Conservation (phyloP, 2,797 vertebrate species). For the Phalloptychus januarius region DNA sequence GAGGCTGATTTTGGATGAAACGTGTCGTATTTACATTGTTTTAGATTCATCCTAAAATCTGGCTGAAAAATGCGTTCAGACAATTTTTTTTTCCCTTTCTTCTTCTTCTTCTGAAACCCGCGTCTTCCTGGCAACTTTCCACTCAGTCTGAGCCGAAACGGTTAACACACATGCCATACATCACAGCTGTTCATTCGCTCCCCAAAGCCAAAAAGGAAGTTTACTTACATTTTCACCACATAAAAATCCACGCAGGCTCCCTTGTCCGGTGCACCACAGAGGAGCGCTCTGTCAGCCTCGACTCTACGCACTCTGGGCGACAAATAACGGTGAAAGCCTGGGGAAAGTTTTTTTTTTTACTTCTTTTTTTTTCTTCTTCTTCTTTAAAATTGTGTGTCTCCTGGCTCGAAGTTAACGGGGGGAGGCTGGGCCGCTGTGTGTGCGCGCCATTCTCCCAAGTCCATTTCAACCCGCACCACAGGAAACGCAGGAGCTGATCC, state of each 20-base stretch:
- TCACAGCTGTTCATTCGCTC: conserved; percentile 45
- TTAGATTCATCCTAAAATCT: not conserved
- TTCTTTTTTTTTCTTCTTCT: conserved; percentile 35
- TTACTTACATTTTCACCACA: conserved; percentile 79
- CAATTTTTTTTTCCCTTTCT: not conserved
- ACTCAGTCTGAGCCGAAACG: conserved; percentile 26
- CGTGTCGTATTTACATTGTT: not conserved
- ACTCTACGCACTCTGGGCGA: conserved; percentile 51
- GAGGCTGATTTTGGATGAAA: not conserved
- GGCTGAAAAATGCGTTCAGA: not conserved
- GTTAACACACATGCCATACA: conserved; percentile 13
- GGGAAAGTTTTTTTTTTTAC: conserved; percentile 53
- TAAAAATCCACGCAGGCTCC: conserved; percentile 46
- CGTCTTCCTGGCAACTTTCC: conserved; percentile 37
- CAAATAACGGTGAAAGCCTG: conserved; percentile 49
- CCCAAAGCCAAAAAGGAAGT: conserved; percentile 60
- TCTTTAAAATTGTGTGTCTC: conserved; percentile 63
- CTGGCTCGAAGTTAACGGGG: conserved; percentile 64
- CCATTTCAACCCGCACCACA: conserved; percentile 88
- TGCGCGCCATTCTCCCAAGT: conserved; percentile 82
- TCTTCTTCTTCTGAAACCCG: not conserved
- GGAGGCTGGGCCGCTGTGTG: conserved; percentile 69
- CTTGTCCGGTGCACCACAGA: conserved; percentile 40
- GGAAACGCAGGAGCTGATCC: conserved; percentile 94
- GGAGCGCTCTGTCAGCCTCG: conserved; percentile 24